Evolutionary conservation across 2,888 invertebrate genomes (phyloP), one percentile per base, ranked within the genome.

Genomic region (Lypha dubia): DNA sequence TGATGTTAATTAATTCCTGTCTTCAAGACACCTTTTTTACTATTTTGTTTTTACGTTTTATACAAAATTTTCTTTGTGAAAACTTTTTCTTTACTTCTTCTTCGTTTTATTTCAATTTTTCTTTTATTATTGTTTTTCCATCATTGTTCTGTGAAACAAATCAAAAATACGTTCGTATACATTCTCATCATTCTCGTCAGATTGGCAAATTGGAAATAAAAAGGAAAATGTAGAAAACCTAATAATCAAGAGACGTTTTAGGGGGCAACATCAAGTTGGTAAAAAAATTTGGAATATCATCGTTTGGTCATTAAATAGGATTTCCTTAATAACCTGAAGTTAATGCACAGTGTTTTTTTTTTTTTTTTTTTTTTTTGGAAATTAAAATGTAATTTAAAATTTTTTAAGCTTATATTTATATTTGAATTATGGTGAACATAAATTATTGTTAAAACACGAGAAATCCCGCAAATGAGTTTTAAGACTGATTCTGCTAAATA

Each of bases 1-100:
- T 82, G 87, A 88, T 90, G 90, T 91, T 91, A 91, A 91, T 91
- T 91, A 91, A 91, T 91, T 92, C 91, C 88, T 89, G 90, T 91
- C 88, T 91, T 91, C 89, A 90, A 91, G 89, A 89, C 88, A 89
- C 88, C 88, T 90, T 88, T 88, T 88, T 71, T 38, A 32, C 46
- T 51, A 53, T 49, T 20, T 35, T 62, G 4, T 44, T 51, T 32
- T 74, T 65, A 67, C 22, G 32, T 38, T 24, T 15, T 46, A 28
- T 51, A 11, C 20, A 53, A 81, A 73, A 63, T 84, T 81, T 63
- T 60, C 84, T 81, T 77, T 81, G 74, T 84, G 56, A 76, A 81
- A 84, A 84, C 68, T 81, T 84, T 81, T 77, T 49, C 60, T 63
- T 79, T 65, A 28, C 67, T 74, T 68, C 67, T 74, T 68, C 32